Evolutionary conservation across 2,888 invertebrate species (phyloP).

Genomic region (Tetrapedia diversipes): DNA sequence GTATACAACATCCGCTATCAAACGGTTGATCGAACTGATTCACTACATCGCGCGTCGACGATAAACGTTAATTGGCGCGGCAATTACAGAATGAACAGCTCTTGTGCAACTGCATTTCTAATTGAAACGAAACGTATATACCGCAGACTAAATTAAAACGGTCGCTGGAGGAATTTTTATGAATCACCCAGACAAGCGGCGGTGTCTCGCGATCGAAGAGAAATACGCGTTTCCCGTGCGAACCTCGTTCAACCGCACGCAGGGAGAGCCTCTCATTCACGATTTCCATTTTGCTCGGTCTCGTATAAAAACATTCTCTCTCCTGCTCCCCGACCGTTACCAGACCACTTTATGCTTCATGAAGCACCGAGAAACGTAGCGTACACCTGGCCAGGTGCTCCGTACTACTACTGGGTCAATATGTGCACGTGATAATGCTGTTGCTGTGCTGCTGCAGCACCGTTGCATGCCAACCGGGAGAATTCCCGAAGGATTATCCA

Average conservation of each 20-base stretch:
- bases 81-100: neutral
- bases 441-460: constrained; percentile 30
- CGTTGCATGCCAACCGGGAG: constrained; percentile 47
- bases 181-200: neutral
- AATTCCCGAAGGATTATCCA: constrained; percentile 34
- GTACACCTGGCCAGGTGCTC: constrained; percentile 71
- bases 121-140: constrained; percentile 24
- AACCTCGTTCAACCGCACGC: constrained; percentile 13
- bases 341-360: constrained; percentile 63
- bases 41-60: neutral
- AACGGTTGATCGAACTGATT: constrained; percentile 30
- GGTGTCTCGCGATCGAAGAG: neutral
- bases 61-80: constrained; percentile 20
- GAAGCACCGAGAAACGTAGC: constrained; percentile 51
- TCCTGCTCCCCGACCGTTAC: constrained; percentile 57
- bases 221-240: neutral
- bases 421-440: constrained; percentile 58
- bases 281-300: constrained; percentile 41
- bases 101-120: constrained; percentile 19
- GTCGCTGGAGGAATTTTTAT: neutral
- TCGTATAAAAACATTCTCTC: constrained; percentile 51
- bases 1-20: neutral
- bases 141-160: neutral
- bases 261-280: constrained; percentile 48
- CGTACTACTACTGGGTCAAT: constrained; percentile 64